phyloP scores from a whole-genome alignment of 2,797 vertebrate genomes.

The Tragopan temminckii region DNA sequence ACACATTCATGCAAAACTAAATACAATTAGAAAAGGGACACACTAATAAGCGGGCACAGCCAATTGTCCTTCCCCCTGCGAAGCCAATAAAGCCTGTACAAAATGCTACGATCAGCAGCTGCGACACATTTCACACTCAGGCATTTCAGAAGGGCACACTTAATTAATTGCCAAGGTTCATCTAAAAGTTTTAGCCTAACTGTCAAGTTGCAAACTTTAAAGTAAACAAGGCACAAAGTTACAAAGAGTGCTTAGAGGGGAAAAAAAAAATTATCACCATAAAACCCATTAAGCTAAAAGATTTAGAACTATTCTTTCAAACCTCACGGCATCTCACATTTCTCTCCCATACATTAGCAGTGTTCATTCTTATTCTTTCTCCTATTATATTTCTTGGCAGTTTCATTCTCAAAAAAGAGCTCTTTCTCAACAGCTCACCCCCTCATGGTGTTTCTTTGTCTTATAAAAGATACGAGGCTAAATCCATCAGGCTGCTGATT shows the following conservation, averaged over 20 bases:
- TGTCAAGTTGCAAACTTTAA: neutral
- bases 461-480: neutral
- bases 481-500: neutral
- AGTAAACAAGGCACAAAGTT: neutral
- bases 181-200: conserved; percentile 33
- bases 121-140: conserved; percentile 19
- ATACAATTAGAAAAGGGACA: neutral
- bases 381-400: neutral
- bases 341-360: neutral
- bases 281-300: neutral
- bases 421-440: neutral
- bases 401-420: neutral
- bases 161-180: conserved; percentile 18
- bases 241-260: neutral
- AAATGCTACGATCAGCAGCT: neutral
- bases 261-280: neutral
- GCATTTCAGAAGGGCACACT: conserved; percentile 41
- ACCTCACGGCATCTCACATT: neutral
- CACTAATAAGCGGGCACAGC: neutral
- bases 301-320: neutral
- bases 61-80: neutral
- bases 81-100: conserved; percentile 37
- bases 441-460: neutral
- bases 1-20: neutral
- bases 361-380: neutral